A percentile compares a stretch with the other conserved stretches of the same genome.
phyloP scores from a whole-genome alignment of 2,888 invertebrate genomes.

The Cantharis lateralis region DNA sequence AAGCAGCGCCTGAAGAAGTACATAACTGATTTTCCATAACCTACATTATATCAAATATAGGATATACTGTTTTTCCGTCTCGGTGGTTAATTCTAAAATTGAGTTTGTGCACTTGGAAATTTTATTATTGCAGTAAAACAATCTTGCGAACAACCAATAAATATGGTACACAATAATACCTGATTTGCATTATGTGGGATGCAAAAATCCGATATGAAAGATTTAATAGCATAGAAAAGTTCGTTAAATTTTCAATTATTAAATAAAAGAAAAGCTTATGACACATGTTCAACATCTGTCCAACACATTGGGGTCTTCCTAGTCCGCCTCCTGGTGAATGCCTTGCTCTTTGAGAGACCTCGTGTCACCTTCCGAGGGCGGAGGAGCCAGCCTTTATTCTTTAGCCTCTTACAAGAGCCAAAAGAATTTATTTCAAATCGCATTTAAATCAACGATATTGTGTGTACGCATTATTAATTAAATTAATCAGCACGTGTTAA shows the following conservation, averaged over 20 bases:
- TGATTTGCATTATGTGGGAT: background rate
- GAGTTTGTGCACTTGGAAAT: no score
- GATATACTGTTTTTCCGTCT: no score
- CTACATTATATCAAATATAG: no score
- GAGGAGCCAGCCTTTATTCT: conserved; percentile 36
- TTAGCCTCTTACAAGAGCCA: conserved; percentile 17
- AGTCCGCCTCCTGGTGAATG: conserved; percentile 37
- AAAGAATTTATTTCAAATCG: background rate
- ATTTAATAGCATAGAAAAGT: conserved; percentile 6
- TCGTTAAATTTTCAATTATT: conserved; percentile 25
- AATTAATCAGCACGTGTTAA: conserved; percentile 30
- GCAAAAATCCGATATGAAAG: background rate
- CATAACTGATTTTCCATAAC: no score
- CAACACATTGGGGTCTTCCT: conserved; percentile 32
- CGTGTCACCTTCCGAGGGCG: conserved; percentile 40
- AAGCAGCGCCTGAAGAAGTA: no score
- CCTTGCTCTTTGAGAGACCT: conserved; percentile 33
- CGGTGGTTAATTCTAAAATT: no score
- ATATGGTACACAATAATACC: background rate
- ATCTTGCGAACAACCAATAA: no score
- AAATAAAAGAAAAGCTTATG: conserved; percentile 21
- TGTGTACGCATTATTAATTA: conserved; percentile 29
- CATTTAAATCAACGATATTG: background rate
- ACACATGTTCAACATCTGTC: conserved; percentile 36
- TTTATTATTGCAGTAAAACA: no score